These are phyloP conservation scores for Chymomyza amoena DNA, from an alignment of 2,888 invertebrate species.

Conservation along the genomic window DNA sequence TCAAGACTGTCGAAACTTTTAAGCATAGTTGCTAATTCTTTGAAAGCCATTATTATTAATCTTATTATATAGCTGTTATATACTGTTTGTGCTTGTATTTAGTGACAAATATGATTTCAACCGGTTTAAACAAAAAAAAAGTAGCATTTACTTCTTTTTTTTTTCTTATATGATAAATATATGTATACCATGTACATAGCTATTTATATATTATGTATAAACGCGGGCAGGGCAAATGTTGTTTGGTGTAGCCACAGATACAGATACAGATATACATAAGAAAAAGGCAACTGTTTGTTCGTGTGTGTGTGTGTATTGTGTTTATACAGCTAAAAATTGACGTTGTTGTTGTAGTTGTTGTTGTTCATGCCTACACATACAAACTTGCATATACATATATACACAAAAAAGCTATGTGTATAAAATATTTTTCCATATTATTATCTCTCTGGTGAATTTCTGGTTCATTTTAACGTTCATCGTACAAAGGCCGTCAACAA, in stretches of 20 bases:
- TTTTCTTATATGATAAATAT: constrained; percentile 6
- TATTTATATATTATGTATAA: constrained; percentile 19
- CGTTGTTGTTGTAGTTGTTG: constrained; percentile 40
- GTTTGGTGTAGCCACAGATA: neutral
- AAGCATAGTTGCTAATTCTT: no score
- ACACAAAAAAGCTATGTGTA: neutral
- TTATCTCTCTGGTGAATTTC: constrained; percentile 1
- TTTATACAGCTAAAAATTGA: constrained; percentile 23
- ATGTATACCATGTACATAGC: constrained; percentile 15
- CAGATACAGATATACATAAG: constrained; percentile 16
- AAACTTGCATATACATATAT: neutral
- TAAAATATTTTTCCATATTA: neutral
- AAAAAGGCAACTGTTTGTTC: constrained; percentile 14
- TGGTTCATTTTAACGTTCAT: constrained; percentile 7
- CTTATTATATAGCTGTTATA: no score
- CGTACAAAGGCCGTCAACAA: constrained; percentile 2
- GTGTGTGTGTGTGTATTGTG: constrained; percentile 9
- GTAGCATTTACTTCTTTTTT: constrained; percentile 41
- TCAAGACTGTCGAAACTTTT: no score
- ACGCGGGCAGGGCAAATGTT: constrained; percentile 2
- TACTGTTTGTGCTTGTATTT: constrained; percentile 12
- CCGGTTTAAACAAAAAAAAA: constrained; percentile 50
- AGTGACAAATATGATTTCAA: constrained; percentile 58
- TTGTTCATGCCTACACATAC: constrained; percentile 42
- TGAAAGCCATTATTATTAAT: no score